Evolutionary conservation across 1,140 invertebrate species (phyloP), one percentile per base, ranked within the genome.

Genomic region (Latrodectus geometricus): DNA sequence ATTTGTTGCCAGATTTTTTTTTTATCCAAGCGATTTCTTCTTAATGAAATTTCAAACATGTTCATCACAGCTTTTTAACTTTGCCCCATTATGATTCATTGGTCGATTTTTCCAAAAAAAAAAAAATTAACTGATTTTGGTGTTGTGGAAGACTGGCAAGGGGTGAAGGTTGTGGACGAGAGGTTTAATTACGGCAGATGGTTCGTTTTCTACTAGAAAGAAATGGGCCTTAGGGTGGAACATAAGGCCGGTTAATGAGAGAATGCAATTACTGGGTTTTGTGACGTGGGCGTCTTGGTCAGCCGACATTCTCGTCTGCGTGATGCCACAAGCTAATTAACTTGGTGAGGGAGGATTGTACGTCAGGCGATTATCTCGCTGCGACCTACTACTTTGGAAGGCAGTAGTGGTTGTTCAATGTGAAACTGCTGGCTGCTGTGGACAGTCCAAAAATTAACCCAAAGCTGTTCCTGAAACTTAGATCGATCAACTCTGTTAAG

Each of bases 231-330:
- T 15, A 21, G n/a, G 48, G 48, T 35, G 65, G 66, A 23, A 61
- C 79, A 52, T 56, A 81, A 81, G 79, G 66, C 54, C 49, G 17
- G 79, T 50, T 81, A 81, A 81, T 81, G 79, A 81, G 79, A 48
- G 79, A 81, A 81, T 81, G 79, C 79, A 81, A 81, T 81, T 81
- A 81, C 79, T 68, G 79, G 79, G 49, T 72, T 81, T 81, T 81
- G 79, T 81, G 68, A 81, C 79, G 79, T 81, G 79, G 79, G 79
- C 68, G 79, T 49, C 79, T 52, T 81, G 79, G 79, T 81, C 79
- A 81, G 79, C 76, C 61, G 61, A 76, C 35, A 76, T 21, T 78
- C 56, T 69, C 68, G 76, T 78, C 76, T 78, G 76, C 76, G 76
- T 81, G 79, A 70, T 81, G 79, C 79, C 68, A 72, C 79, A n/a